Base-by-base conservation (phyloP, 2,113 vertebrate genomes). In the Aptenodytes patagonicus region DNA sequence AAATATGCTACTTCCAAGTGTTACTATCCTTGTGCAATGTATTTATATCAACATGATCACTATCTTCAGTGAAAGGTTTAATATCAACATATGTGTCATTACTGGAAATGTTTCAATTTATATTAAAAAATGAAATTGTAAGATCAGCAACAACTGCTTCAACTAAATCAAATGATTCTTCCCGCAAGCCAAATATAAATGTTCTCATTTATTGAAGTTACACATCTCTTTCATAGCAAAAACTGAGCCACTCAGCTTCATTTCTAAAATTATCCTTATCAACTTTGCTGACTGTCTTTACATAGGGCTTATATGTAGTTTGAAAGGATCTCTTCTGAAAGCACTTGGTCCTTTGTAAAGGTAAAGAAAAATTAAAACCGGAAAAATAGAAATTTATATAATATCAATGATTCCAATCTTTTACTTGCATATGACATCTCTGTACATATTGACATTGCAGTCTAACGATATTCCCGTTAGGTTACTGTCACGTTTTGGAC, bases 61-160 rank as follows among this genome's bases (percentile, higher is more conserved):
- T 82, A 76, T 82, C 87, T 87, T 69, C 60, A 54, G 73, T 70
- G 46, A 90, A 89, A 95, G 81, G 44, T 87, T 95, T 89, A 94
- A 62, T 89, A 93, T 65, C 95, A 89, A 94, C 54, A 65, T 95
- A 69, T 57, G 94, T 79, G 70, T 77, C 70, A 84, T 94, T 95
- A 96, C 73, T 58, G 36, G 40, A 83, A 95, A 91, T 80, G 81
- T 94, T 95, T 96, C 91, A 73, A 91, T 95, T 95, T 91, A 87
- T 94, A 95, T 92, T 91, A 96, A 89, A 91, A 96, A 94, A 94
- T 80, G 54, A 95, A 96, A 96, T 84, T 95, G 78, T 95, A 89
- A 91, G 51, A 95, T 96, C 95, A 96, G 93, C 93, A 96, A 87
- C 78, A 85, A 95, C 87, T 90, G 81, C 62, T 38, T 96, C 54